Percentiles rank a stretch among this genome's conserved stretches.
Evolutionary conservation across 2,888 invertebrate species (phyloP).

Genomic region (Pyrgus malvae): DNA sequence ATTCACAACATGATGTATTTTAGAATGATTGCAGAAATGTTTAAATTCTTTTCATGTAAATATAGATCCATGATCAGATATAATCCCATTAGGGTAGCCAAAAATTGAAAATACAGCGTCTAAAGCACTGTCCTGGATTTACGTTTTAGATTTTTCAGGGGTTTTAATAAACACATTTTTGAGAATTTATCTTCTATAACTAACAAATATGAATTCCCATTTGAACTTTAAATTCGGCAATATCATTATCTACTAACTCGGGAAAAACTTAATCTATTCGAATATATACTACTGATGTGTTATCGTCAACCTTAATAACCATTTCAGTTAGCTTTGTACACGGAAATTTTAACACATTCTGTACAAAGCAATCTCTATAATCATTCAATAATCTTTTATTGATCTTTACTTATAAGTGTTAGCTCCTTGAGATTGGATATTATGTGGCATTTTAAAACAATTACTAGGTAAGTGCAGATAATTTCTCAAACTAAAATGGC

Average conservation of each 20-base stretch:
- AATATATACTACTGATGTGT: background rate
- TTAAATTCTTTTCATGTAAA: constrained; percentile 3
- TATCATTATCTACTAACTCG: background rate
- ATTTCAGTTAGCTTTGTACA: background rate
- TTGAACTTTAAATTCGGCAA: background rate
- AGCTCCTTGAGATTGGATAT: background rate
- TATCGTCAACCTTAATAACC: background rate
- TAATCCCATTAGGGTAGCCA: background rate
- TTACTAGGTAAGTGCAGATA: background rate
- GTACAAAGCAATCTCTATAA: background rate
- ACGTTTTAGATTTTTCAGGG: background rate
- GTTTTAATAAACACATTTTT: background rate
- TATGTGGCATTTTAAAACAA: background rate
- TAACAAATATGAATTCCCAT: background rate
- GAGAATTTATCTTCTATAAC: background rate
- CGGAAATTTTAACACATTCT: background rate
- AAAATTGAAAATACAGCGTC: background rate
- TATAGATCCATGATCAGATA: background rate
- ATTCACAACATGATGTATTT: background rate
- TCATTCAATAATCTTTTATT: background rate
- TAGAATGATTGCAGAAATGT: background rate
- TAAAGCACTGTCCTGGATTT: background rate
- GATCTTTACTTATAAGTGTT: background rate
- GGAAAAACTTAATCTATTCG: background rate
- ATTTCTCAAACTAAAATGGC: background rate